A percentile compares a stretch with the other conserved stretches of the same genome.
Conservation (phyloP, 2,113 vertebrate species). For the Neogale vison region DNA sequence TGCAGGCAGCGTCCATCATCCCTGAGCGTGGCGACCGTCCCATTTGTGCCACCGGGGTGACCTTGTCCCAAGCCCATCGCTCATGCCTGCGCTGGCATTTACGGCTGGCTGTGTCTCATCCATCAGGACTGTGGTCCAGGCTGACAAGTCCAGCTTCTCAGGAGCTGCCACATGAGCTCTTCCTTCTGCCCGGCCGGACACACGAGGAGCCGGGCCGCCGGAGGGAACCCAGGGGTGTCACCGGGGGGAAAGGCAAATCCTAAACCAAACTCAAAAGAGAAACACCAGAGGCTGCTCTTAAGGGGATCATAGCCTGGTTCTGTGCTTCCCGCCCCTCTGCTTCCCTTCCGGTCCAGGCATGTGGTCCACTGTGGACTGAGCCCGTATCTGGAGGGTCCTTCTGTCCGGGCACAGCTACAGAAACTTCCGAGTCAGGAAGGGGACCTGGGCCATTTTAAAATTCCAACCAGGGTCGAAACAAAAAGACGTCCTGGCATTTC, state of each 20-base stretch:
- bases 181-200: background rate
- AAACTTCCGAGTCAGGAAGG: background rate
- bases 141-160: background rate
- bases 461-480: background rate
- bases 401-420: accelerated
- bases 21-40: accelerated
- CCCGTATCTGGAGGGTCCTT: accelerated
- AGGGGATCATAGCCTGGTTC: accelerated
- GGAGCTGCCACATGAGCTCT: background rate
- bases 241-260: background rate
- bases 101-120: accelerated
- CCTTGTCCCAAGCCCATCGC: background rate
- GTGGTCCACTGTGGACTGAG: accelerated
- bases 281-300: accelerated
- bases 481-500: background rate
- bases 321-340: accelerated
- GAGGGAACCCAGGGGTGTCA: accelerated
- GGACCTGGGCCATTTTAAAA: background rate
- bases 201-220: accelerated
- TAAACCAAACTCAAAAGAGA: background rate
- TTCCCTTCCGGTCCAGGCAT: background rate
- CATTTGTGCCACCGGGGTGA: background rate
- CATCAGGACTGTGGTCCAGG: background rate
- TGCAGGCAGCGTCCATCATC: too few relatives aligned
- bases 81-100: background rate